phyloP scores from a whole-genome alignment of 2,113 vertebrate genomes.

The Chamaetylas fuelleborni region DNA sequence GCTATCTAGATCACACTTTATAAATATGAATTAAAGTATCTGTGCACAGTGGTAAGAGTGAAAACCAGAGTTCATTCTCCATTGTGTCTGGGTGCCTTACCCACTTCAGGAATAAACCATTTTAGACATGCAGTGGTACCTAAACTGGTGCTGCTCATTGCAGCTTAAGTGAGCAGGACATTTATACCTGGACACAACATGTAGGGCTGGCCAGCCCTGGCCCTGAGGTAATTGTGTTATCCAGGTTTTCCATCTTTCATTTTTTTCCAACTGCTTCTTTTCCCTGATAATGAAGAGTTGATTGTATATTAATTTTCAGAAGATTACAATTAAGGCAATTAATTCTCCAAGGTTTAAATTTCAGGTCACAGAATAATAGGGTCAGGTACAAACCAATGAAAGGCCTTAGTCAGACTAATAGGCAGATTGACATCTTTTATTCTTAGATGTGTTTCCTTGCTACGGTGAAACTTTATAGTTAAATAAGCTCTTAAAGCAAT shows the following conservation, averaged over 20 bases:
- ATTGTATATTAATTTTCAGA: not conserved
- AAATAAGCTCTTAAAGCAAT: not conserved
- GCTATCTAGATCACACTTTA: not conserved
- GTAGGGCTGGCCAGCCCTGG: fast-evolving
- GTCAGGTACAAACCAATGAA: not conserved
- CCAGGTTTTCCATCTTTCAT: not conserved
- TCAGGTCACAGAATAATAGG: not conserved
- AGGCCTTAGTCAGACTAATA: not conserved
- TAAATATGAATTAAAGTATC: not conserved
- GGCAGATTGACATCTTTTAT: not conserved
- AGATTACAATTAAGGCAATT: not conserved
- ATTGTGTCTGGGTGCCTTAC: not conserved
- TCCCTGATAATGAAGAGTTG: not conserved
- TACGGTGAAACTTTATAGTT: not conserved
- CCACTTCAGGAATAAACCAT: not conserved
- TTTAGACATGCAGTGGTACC: fast-evolving
- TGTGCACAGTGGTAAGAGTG: not conserved
- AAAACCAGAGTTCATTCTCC: not conserved
- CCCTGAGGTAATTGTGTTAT: not conserved
- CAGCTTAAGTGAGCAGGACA: not conserved
- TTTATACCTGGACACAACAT: fast-evolving
- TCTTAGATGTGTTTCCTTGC: not conserved
- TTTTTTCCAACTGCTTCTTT: not conserved
- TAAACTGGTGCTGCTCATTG: not conserved
- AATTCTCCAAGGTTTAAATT: not conserved